These are phyloP conservation scores for Aspidiotus rigidus DNA, from an alignment of 2,888 invertebrate genomes.

Conservation along the genomic window DNA sequence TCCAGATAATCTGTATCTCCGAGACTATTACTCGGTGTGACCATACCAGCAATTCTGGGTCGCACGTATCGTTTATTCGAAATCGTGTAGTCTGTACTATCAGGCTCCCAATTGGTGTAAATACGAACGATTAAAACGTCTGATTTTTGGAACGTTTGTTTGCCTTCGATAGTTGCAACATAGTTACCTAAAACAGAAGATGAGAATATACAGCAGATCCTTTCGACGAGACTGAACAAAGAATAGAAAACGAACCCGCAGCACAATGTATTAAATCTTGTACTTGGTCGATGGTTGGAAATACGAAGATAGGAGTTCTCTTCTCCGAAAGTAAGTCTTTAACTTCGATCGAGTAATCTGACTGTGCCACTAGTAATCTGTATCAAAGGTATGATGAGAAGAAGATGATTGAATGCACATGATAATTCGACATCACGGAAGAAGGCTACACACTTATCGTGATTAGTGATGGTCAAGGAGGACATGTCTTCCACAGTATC, in stretches of 20 bases:
- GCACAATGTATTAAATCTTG: slow-evolving; percentile 57
- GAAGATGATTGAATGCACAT: background rate
- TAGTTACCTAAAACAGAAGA: slow-evolving; percentile 46
- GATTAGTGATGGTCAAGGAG: slow-evolving; percentile 53
- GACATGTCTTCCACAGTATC: slow-evolving; percentile 57
- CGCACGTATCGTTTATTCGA: slow-evolving; percentile 47
- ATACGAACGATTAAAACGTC: slow-evolving; percentile 52
- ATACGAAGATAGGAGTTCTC: slow-evolving; percentile 49
- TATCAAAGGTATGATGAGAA: slow-evolving; percentile 20
- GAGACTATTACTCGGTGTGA: slow-evolving; percentile 53
- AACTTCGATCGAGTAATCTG: slow-evolving; percentile 54
- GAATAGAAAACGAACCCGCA: slow-evolving; percentile 46
- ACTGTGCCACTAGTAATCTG: slow-evolving; percentile 52
- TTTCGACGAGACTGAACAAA: background rate
- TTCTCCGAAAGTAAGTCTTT: slow-evolving; percentile 46
- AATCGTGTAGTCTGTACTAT: slow-evolving; percentile 42
- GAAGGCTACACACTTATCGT: slow-evolving; percentile 42
- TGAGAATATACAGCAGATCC: background rate
- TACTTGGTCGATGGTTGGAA: slow-evolving; percentile 65
- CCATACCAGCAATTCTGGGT: slow-evolving; percentile 63
- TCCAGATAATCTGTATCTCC: slow-evolving; percentile 46
- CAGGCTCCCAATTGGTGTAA: slow-evolving; percentile 61
- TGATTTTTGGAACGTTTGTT: slow-evolving; percentile 44
- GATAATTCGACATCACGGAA: background rate
- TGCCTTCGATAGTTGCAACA: slow-evolving; percentile 56